Percentiles rank a stretch among this genome's conserved stretches.
Evolutionary conservation across 2,113 vertebrate genomes (phyloP).

Genomic region (Puma concolor): DNA sequence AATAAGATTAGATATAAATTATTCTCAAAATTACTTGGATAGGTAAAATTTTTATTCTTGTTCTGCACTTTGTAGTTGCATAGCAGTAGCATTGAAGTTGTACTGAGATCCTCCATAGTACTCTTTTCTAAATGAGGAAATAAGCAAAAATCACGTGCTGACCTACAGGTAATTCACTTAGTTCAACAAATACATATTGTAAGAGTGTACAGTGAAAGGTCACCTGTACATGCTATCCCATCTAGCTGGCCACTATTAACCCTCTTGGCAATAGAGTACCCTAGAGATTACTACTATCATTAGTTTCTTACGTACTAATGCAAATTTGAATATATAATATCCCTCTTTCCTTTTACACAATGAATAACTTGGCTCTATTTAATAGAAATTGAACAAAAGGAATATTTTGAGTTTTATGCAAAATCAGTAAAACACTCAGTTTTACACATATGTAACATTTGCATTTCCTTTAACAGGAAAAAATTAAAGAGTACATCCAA

Average conservation of each 20-base stretch:
- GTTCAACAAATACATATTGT: neutral
- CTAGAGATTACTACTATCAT: neutral
- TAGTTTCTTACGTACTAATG: neutral
- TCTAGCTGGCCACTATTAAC: neutral
- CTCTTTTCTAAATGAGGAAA: slow-evolving; percentile 31
- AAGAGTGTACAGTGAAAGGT: neutral
- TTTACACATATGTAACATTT: slow-evolving; percentile 7
- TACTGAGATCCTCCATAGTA: neutral
- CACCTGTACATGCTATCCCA: neutral
- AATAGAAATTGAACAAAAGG: neutral
- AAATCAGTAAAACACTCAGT: slow-evolving; percentile 26
- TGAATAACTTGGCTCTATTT: neutral
- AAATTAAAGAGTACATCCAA: slow-evolving; percentile 97
- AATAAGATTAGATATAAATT: slow-evolving; percentile 39
- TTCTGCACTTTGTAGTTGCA: neutral
- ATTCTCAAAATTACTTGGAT: slow-evolving; percentile 20
- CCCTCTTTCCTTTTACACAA: neutral
- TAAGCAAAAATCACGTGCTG: neutral
- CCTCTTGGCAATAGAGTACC: neutral
- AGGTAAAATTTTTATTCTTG: neutral
- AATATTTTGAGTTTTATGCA: slow-evolving; percentile 27
- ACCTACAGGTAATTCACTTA: slow-evolving; percentile 15
- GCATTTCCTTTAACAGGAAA: slow-evolving; percentile 88
- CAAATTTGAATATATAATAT: neutral
- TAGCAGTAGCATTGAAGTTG: neutral